Evolutionary conservation across 92 coral and sea anemone species (phyloP), one percentile per base, ranked within the genome.

Genomic region (Nematostella vectensis): DNA sequence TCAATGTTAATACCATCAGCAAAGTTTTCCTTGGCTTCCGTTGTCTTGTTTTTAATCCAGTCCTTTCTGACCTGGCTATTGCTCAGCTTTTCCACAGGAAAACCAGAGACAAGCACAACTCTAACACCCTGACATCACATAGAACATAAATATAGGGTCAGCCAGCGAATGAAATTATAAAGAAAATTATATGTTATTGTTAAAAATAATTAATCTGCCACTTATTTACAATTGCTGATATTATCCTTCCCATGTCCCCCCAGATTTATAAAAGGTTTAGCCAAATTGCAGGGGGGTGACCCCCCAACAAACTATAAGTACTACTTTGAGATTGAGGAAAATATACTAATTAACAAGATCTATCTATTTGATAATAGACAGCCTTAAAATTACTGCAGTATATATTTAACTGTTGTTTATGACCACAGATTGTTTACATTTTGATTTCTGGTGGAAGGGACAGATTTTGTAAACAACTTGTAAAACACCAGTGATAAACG

Each of bases 1-100:
- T 91, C 98, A 44, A 91, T 78, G 58, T 91, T 91, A 26, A 91
- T 88, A 42, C 98, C 98, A 55, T 91, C 98, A 10, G 98, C 98
- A 50, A 70, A 85, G 38, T 67, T 73, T 15, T 64, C 85, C 0
- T 78, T 25, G 23, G 98, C 96, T 52, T 75, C 82, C 15, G 47
- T 45, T 25, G 96, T 82, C 58, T 88, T 73, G 54, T 87, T 75
- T 3, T 78, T 75, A 25, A 93, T 63, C 99, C 99, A 93, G 22
- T 87, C 83, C 9, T 62, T 67, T 18, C 93, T 58, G 11, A 78
- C 59, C 52, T 68, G 71, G 20, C 70, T 71, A 48, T 68, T 78
- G 29, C 68, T 54, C 28, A 93, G 81, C 19, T 93, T 88, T 1
- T 69, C 83, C 52, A 84, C 55, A 37, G 85, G 72, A 44, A 68